Conservation (phyloP, 1,140 invertebrate species). For the Trissolcus basalis region DNA sequence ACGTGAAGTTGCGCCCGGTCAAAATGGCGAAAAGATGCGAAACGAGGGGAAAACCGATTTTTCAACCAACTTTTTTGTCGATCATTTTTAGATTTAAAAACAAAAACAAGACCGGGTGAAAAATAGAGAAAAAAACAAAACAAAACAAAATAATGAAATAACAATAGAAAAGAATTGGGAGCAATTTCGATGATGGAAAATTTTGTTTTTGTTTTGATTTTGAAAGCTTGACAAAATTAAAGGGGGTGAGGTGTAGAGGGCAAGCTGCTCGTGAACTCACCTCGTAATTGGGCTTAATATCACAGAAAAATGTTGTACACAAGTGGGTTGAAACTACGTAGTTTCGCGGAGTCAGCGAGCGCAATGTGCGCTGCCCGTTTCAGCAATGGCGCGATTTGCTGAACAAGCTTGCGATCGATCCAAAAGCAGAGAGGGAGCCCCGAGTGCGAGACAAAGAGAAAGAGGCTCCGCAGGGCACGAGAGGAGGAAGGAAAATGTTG, state of each 20-base stretch:
- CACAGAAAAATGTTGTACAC: slow-evolving; percentile 67
- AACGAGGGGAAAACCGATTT: slow-evolving; percentile 16
- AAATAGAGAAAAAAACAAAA: too few relatives aligned
- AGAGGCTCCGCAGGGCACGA: slow-evolving; percentile 24
- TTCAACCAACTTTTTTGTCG: too few relatives aligned
- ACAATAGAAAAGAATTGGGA: too few relatives aligned
- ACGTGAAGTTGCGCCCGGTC: slow-evolving; percentile 65
- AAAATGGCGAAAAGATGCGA: slow-evolving; percentile 69
- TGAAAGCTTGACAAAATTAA: not conserved
- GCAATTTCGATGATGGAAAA: too few relatives aligned
- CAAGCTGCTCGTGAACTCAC: slow-evolving; percentile 63
- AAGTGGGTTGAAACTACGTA: slow-evolving; percentile 61
- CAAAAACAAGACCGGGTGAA: too few relatives aligned
- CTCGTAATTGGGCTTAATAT: slow-evolving; percentile 66
- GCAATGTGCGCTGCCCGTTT: slow-evolving; percentile 70
- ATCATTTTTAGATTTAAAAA: too few relatives aligned
- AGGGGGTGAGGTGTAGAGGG: not conserved
- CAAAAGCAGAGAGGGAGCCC: slow-evolving; percentile 48
- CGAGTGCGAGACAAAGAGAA: slow-evolving; percentile 22
- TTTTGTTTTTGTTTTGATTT: too few relatives aligned
- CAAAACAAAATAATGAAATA: too few relatives aligned
- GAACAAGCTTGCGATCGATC: slow-evolving; percentile 51
- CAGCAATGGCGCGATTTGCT: slow-evolving; percentile 62
- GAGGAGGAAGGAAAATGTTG: slow-evolving; percentile 41
- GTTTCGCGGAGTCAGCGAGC: slow-evolving; percentile 53